Percentiles rank a stretch among this genome's conserved stretches.
Evolutionary conservation across 2,888 invertebrate genomes (phyloP).

Genomic region (Phorcus lineatus): DNA sequence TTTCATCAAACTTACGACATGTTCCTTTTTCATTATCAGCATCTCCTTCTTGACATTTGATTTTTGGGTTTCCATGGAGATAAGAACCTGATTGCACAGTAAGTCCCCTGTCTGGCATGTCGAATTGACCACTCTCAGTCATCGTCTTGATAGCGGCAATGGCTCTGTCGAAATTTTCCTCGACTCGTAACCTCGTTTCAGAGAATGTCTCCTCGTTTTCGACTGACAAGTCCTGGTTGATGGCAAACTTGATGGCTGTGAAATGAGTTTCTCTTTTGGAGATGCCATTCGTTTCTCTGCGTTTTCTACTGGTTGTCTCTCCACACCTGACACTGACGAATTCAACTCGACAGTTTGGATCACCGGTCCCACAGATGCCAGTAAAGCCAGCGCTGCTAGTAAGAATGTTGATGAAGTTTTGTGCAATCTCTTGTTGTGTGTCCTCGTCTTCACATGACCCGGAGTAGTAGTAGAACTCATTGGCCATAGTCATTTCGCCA

Average conservation of each 20-base stretch:
- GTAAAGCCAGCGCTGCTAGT: neutral
- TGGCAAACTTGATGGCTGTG: neutral
- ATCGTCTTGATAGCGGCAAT: neutral
- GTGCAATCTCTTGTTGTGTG: neutral
- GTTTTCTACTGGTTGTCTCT: neutral
- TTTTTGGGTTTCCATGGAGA: neutral
- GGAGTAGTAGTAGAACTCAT: slow-evolving; percentile 40
- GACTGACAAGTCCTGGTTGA: neutral
- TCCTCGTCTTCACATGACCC: slow-evolving; percentile 25
- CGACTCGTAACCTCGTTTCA: neutral
- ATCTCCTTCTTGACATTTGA: neutral
- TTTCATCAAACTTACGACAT: neutral
- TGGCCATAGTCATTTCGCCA: slow-evolving; percentile 29
- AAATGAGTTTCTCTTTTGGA: neutral
- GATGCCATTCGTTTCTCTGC: neutral
- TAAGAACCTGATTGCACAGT: neutral
- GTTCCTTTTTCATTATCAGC: neutral
- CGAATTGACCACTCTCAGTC: neutral
- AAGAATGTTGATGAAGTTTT: neutral
- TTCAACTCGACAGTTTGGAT: neutral
- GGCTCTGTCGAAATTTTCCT: neutral
- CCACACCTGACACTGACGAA: neutral
- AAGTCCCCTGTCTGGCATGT: neutral
- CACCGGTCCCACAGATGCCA: neutral
- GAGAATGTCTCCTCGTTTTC: neutral